Evolutionary conservation across 2,797 vertebrate genomes (phyloP).

Genomic region (Peromyscus aztecus): DNA sequence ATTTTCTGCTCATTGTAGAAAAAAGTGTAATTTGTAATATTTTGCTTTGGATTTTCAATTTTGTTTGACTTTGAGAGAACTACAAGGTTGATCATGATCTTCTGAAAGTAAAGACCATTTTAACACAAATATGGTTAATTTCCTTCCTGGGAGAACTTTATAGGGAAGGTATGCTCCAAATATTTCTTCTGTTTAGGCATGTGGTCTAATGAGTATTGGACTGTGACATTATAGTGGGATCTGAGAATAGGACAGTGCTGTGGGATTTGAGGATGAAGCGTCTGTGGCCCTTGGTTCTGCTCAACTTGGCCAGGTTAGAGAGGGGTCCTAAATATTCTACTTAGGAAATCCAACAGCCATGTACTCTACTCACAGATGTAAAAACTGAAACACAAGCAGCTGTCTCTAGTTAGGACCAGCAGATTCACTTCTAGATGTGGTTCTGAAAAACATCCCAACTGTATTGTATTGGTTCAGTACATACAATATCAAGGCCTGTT

Average conservation of each 20-base stretch:
- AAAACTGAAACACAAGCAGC: neutral
- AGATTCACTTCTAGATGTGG: neutral
- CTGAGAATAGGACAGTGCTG: neutral
- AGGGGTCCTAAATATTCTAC: neutral
- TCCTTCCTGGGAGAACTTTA: conserved; percentile 8
- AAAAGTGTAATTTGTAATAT: neutral
- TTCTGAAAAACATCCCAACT: neutral
- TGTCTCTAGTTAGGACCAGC: neutral
- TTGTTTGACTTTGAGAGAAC: conserved; percentile 20
- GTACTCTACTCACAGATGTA: neutral
- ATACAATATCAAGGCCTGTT: neutral
- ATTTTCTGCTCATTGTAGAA: conserved; percentile 53
- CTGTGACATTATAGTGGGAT: neutral
- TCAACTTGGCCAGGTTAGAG: neutral
- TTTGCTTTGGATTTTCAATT: conserved; percentile 58
- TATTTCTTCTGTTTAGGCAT: neutral
- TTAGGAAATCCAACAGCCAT: neutral
- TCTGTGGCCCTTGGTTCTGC: neutral
- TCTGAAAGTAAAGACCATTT: conserved; percentile 44
- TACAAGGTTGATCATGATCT: neutral
- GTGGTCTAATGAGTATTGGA: neutral
- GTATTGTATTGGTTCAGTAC: neutral
- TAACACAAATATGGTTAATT: conserved; percentile 3
- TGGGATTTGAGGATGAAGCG: neutral
- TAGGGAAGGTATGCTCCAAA: neutral